Evolutionary conservation across 2,113 vertebrate genomes (phyloP).

Genomic region (Bombycilla garrulus): DNA sequence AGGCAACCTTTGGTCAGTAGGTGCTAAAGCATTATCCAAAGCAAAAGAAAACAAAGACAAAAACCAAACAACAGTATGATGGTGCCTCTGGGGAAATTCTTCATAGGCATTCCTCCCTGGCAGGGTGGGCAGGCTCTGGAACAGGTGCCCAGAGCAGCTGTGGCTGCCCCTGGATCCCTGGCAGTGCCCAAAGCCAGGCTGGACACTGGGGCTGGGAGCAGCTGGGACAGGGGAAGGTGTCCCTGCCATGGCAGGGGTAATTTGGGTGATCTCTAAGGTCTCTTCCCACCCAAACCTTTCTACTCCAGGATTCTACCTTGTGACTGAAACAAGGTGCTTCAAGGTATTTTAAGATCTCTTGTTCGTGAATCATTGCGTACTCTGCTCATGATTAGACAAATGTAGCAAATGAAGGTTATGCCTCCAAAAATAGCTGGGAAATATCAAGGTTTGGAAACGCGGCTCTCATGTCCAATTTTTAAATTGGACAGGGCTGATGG

Average conservation of each 20-base stretch:
- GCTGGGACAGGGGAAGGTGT: neutral
- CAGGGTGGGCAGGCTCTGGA: neutral
- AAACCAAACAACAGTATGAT: neutral
- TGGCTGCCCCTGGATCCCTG: neutral
- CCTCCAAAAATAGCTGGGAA: neutral
- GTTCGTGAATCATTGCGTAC: neutral
- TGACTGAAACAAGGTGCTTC: neutral
- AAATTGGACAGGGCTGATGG: neutral
- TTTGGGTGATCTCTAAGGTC: accelerated
- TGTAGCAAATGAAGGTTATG: neutral
- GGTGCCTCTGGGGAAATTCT: neutral
- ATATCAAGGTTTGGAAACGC: neutral
- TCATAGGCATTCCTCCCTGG: neutral
- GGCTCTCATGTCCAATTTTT: neutral
- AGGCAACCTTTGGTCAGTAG: neutral
- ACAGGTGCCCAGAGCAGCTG: neutral
- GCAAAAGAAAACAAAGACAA: neutral
- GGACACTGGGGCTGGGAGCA: neutral
- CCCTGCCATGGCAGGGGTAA: neutral
- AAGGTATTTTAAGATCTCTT: neutral
- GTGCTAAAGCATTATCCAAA: neutral
- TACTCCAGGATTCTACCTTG: neutral
- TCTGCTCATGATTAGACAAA: neutral
- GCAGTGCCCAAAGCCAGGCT: neutral
- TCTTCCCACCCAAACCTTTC: neutral